These are phyloP conservation scores for Nautilus pompilius DNA, from an alignment of 1,140 invertebrate genomes.

Conservation along the genomic window DNA sequence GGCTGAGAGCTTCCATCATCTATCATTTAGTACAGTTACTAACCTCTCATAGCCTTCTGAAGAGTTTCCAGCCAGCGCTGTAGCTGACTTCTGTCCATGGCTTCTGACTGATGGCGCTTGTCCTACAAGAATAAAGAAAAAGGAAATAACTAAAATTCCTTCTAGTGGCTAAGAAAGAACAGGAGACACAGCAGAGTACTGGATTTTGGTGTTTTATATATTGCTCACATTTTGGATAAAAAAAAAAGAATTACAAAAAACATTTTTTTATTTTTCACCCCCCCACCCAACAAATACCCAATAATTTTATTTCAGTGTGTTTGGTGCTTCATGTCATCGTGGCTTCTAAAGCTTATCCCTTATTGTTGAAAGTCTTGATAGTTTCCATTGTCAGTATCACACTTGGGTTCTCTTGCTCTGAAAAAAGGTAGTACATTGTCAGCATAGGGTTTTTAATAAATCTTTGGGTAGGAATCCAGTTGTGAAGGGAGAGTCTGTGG, in stretches of 20 bases:
- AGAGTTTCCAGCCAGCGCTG: conserved; percentile 88
- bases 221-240: background rate
- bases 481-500: too few relatives aligned
- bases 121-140: conserved; percentile 62
- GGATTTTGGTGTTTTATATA: background rate
- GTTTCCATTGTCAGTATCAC: too few relatives aligned
- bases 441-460: too few relatives aligned
- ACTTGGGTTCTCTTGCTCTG: too few relatives aligned
- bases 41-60: conserved; percentile 85
- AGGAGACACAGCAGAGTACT: background rate
- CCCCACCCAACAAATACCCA: background rate
- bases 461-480: too few relatives aligned
- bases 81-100: conserved; percentile 75
- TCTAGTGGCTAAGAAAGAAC: background rate
- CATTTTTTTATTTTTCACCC: background rate
- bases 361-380: too few relatives aligned
- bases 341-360: too few relatives aligned
- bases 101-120: conserved; percentile 78
- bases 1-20: too few relatives aligned
- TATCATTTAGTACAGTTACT: too few relatives aligned
- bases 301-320: too few relatives aligned
- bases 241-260: background rate
- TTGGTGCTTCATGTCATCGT: too few relatives aligned
- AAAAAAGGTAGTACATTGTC: too few relatives aligned
- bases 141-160: background rate